Percentiles rank a stretch among this genome's conserved stretches.
These are phyloP conservation scores for Syngnathus scovelli DNA, from an alignment of 2,113 vertebrate species.

Conservation along the genomic window DNA sequence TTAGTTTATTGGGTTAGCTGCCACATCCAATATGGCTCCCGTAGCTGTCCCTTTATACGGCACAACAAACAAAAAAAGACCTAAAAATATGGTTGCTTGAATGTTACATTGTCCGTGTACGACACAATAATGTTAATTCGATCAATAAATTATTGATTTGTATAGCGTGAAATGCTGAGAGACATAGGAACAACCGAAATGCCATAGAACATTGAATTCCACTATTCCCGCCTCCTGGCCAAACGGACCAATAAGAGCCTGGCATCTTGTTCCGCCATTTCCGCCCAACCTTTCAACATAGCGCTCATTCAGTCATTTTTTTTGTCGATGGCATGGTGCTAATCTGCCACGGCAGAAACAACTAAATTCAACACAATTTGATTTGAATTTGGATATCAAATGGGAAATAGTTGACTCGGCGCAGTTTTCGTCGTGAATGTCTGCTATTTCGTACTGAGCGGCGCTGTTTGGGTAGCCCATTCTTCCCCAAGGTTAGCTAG, in stretches of 20 bases:
- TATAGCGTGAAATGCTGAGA: constrained; percentile 45
- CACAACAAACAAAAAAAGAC: constrained; percentile 33
- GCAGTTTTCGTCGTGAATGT: constrained; percentile 39
- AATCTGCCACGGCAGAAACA: constrained; percentile 30
- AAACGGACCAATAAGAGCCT: constrained; percentile 34
- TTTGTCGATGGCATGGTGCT: constrained; percentile 65
- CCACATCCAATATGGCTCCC: neutral
- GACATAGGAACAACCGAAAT: constrained; percentile 36
- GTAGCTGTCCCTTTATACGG: constrained; percentile 16
- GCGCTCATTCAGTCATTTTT: constrained; percentile 41
- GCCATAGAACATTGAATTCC: fast-evolving
- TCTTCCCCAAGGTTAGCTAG: constrained; percentile 62
- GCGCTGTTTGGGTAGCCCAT: constrained; percentile 42
- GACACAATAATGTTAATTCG: neutral
- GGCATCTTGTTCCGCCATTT: constrained; percentile 20
- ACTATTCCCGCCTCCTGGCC: neutral
- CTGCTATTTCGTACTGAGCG: constrained; percentile 19
- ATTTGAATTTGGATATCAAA: constrained; percentile 12
- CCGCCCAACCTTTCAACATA: constrained; percentile 50
- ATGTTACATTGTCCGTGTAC: neutral
- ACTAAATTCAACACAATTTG: constrained; percentile 17
- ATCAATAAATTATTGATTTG: neutral
- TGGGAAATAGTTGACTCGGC: constrained; percentile 9
- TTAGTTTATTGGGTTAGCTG: neutral
- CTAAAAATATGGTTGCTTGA: neutral